Evolutionary conservation across 2,888 invertebrate genomes (phyloP), one percentile per base, ranked within the genome.

Genomic region (Scelioninae gen. 1): DNA sequence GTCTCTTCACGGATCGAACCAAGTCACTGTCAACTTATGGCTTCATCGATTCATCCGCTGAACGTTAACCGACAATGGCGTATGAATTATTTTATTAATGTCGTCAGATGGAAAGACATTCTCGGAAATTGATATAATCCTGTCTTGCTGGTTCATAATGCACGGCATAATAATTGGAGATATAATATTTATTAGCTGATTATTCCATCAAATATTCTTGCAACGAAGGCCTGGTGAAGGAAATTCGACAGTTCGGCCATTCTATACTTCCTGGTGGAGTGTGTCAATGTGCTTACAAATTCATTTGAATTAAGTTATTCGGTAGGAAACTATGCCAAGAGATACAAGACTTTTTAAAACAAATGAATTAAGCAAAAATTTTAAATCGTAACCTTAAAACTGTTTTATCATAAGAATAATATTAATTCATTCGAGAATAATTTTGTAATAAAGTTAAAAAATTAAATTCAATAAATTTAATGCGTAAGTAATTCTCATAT

Each of bases 11-110:
- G 38, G 63, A 58, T 66, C 47, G 72, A 66, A 72, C 45, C 43
- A 38, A 62, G 62, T 68, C 66, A 38, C 38, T 47, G 63, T 29
- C 65, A 58, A 65, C 75, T 71, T 76, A 69, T 58, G 75, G 69
- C 60, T 71, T 81, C 71, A 76, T 75, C 71, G 75, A 81, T 81
- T 79, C 78, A 71, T 71, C 65, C 56, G 63, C 62, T 69, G 53
- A 55, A 62, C 62, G 60, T 45, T 55, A 34, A 58, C 45, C 45
- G 55, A 13, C 51, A 29, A 60, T 45, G 15, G 38, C 47, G 0
- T 62, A 62, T 49, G 62, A 62, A 69, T 77, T 69, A 34, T 77
- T 77, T 60, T 49, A 65, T 74, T 74, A 56, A 66, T 51, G 51
- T 45, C 40, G 49, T 68, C 55, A 53, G 23, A 51, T 60, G 38